phyloP scores from a whole-genome alignment of 2,113 vertebrate genomes.

The Gallinago jamesoni region DNA sequence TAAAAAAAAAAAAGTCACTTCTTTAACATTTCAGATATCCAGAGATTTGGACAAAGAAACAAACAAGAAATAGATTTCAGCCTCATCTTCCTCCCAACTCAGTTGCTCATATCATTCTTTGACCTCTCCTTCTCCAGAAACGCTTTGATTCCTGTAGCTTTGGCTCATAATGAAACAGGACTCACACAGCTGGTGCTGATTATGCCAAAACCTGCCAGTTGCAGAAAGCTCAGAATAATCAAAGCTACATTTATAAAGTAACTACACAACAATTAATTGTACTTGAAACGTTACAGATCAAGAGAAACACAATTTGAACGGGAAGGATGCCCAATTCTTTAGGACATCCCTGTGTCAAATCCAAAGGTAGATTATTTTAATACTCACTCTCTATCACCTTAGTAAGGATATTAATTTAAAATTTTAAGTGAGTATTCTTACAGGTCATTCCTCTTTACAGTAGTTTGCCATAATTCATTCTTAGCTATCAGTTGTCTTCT shows the following conservation, averaged over 20 bases:
- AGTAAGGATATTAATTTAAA: neutral
- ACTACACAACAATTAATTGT: neutral
- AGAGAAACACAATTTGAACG: neutral
- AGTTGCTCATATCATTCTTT: neutral
- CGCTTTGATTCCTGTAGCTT: neutral
- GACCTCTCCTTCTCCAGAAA: neutral
- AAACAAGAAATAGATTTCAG: neutral
- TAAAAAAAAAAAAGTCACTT: neutral
- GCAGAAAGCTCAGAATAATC: neutral
- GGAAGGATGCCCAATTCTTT: neutral
- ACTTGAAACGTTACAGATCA: neutral
- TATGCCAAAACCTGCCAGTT: neutral
- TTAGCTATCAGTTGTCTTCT: neutral
- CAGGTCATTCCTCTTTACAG: neutral
- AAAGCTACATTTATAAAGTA: neutral
- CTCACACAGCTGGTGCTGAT: neutral
- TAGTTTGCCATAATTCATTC: neutral
- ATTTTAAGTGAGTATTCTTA: neutral
- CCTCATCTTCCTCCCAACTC: neutral
- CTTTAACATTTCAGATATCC: neutral
- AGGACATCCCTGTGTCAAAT: neutral
- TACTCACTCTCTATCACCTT: neutral
- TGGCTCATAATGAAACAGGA: neutral
- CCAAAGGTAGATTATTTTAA: neutral
- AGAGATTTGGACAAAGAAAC: neutral